Base-by-base conservation (phyloP, 1,140 invertebrate genomes). In the Aricia agestis region DNA sequence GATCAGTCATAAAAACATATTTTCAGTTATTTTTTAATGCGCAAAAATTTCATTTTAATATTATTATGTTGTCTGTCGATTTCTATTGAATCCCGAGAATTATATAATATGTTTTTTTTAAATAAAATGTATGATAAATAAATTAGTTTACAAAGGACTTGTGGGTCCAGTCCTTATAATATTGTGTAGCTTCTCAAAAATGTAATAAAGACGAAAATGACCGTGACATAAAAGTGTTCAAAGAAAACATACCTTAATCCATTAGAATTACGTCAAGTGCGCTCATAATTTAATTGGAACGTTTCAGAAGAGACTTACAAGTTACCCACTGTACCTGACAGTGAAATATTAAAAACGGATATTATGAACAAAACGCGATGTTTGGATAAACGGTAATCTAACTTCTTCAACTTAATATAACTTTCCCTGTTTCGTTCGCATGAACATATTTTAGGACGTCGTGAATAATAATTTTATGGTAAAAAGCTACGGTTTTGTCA, bases 401-500 rank as follows among this genome's bases (percentile, higher is more conserved):
- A 86, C 82, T 85, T 85, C 76, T 82, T 79, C 76, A 80, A 83
- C 67, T 81, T 85, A 86, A 82, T 82, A 83, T 77, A 86, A 86
- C 83, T 85, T 86, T 85, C 72, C 81, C 78, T 82, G 77, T 82
- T 86, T 82, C 78, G 79, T 85, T 79, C 82, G 76, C 79, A 79
- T 78, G 78, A 82, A 81, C 79, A 83, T 84, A 84, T 85, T 86
- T 84, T 72, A 75, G 77, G 72, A 78, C 19, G 76, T 77, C 77
- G 85, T 85, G 85, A 87, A 85, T 85, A 83, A 84, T 83, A 82
- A 86, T 82, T 78, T 79, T 71, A 84, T 77, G 75, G 45, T 52
- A 13, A 52, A 42, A 52, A 52, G 45, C 45, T 13, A 68, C 57
- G 67, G 36, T 76, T 77, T 74, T 61, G 67, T 76, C 72, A 76